Percentiles rank a stretch among this genome's conserved stretches.
phyloP scores from a whole-genome alignment of 1,140 invertebrate species.

The Drosophila ercepeae region DNA sequence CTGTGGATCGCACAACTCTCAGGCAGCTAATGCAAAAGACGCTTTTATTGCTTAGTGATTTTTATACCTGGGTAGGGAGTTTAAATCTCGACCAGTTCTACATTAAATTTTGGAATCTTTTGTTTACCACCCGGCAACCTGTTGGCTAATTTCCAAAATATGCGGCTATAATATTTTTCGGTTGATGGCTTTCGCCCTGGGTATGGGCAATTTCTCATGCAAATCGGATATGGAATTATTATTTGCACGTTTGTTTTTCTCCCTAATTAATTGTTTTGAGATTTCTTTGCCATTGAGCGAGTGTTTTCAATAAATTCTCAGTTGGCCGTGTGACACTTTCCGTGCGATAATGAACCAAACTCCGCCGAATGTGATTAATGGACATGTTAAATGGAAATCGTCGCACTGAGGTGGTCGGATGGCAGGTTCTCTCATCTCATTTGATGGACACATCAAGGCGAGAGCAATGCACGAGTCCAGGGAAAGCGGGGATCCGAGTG shows the following conservation, averaged over 20 bases:
- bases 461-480: conserved; percentile 25
- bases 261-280: conserved; percentile 25
- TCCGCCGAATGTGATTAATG: conserved; percentile 71
- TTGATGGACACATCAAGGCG: conserved; percentile 47
- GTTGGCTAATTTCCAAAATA: conserved; percentile 30
- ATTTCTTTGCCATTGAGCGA: conserved; percentile 34
- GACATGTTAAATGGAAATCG: conserved; percentile 50
- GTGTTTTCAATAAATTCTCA: conserved; percentile 72
- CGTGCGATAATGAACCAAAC: conserved; percentile 64
- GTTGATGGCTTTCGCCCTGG: neutral
- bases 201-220: conserved; percentile 18
- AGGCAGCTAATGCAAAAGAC: neutral
- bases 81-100: neutral
- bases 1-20: neutral
- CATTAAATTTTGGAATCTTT: conserved; percentile 7
- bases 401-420: conserved; percentile 11
- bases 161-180: conserved; percentile 3
- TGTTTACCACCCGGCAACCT: conserved; percentile 23
- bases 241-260: neutral
- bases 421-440: conserved; percentile 13
- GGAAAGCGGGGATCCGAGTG: conserved; percentile 30
- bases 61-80: conserved; percentile 7
- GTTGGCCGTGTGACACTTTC: conserved; percentile 66
- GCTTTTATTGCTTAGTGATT: neutral
- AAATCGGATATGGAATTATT: conserved; percentile 24